Evolutionary conservation across 2,888 invertebrate genomes (phyloP), one percentile per base, ranked within the genome.

Genomic region (Trachelus iudaicus): DNA sequence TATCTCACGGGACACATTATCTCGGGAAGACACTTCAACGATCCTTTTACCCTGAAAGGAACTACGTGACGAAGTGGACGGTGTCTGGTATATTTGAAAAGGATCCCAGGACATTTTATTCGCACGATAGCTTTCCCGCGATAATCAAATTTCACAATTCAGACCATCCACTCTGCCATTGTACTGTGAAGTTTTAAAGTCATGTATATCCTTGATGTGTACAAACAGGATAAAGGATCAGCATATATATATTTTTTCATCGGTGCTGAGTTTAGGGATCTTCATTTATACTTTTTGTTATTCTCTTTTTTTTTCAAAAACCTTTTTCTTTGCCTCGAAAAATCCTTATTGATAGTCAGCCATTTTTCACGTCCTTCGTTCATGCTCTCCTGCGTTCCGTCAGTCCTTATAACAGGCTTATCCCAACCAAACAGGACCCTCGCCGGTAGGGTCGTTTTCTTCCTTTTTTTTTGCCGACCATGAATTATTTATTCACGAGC

Each of bases 341-440:
- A 84, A 86, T 86, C 86, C 87, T 83, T 83, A 84, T 87, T 80
- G 82, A 84, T 80, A 80, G 79, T 83, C 81, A 81, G 80, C 81
- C 86, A 87, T 88, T 87, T 89, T 86, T 87, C 84, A 85, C 79
- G 81, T 77, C 82, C 80, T 81, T 83, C 81, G 82, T 87, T 86
- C 86, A 88, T 86, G 88, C 86, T 87, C 81, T 76, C 84, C 83
- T 88, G 85, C 83, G 80, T 83, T 84, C 88, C 88, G 88, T 88
- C 89, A 85, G 84, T 84, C 82, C 84, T 81, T 35, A 82, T 82
- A 82, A 80, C 84, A 83, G 79, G 76, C 79, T 88, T 87, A 89
- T 85, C 86, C 85, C 78, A 79, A 76, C 81, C 83, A 83, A 87
- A 85, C 83, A 83, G 81, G 84, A 80, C 79, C 79, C 80, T 79